Conservation (phyloP, 2,113 vertebrate genomes). For the Dissostichus mawsoni region DNA sequence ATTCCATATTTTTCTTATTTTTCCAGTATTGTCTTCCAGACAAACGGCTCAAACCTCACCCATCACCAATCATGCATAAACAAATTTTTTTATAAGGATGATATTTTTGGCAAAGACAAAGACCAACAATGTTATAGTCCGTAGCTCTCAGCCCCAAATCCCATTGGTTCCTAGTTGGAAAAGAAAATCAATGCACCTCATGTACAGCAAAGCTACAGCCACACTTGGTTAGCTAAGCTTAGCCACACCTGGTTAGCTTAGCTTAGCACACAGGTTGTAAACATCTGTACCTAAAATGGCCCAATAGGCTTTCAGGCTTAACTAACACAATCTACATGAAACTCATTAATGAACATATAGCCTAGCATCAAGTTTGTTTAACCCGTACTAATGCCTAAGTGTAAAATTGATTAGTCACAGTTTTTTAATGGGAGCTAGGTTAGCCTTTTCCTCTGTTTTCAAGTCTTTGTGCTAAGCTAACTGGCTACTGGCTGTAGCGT, state of each 20-base stretch:
- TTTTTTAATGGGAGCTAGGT: not conserved
- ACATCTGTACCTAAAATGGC: no score
- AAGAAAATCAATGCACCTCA: not conserved
- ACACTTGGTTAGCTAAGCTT: no score
- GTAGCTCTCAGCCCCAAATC: not conserved
- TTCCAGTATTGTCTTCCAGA: not conserved
- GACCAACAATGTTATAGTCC: not conserved
- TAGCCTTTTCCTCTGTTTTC: not conserved
- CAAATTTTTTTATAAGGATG: no score
- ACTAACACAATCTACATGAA: no score
- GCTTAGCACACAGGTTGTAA: no score
- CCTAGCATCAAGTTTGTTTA: not conserved
- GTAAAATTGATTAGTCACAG: not conserved
- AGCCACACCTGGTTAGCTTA: no score
- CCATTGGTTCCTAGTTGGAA: no score
- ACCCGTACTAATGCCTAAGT: not conserved
- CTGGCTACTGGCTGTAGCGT: not conserved
- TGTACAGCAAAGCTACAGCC: no score
- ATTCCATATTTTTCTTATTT: not conserved
- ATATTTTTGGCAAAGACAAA: not conserved
- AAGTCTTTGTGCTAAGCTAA: not conserved
- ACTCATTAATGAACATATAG: not conserved
- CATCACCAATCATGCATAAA: not conserved
- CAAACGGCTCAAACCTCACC: slow-evolving; percentile 2
- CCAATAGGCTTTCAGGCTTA: not conserved